Percentiles rank a stretch among this genome's conserved stretches.
phyloP scores from a whole-genome alignment of 2,888 invertebrate genomes.

The Lacanobia oleracea region DNA sequence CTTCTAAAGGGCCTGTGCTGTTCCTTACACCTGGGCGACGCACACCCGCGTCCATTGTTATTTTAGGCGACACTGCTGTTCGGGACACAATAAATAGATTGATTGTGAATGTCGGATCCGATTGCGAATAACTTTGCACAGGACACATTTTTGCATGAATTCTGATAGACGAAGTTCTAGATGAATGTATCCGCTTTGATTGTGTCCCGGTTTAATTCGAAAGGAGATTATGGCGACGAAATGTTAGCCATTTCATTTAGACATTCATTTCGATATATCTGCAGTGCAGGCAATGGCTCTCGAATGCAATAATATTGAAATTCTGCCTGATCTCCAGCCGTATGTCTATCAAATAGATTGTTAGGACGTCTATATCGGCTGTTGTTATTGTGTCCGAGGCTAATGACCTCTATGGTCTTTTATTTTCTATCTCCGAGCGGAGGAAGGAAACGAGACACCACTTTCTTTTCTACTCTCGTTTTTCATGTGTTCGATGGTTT shows the following conservation, averaged over 20 bases:
- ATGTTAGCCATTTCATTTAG: not conserved
- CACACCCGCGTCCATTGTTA: constrained; percentile 63
- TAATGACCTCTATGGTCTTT: constrained; percentile 28
- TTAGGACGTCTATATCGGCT: constrained; percentile 16
- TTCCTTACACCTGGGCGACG: constrained; percentile 65
- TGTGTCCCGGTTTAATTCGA: not conserved
- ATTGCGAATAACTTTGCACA: constrained; percentile 24
- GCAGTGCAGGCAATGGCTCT: not conserved
- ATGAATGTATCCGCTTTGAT: constrained; percentile 16
- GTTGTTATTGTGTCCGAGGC: constrained; percentile 39
- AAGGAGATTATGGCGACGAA: constrained; percentile 6
- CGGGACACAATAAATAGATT: constrained; percentile 59
- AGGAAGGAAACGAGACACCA: constrained; percentile 27
- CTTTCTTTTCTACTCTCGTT: constrained; percentile 33
- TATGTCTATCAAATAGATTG: constrained; percentile 28
- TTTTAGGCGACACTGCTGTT: constrained; percentile 53
- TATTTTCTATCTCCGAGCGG: constrained; percentile 21
- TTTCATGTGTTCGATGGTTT: constrained; percentile 8
- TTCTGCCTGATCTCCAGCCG: constrained; percentile 11
- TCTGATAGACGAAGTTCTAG: not conserved
- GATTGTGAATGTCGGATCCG: constrained; percentile 42
- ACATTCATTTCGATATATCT: not conserved
- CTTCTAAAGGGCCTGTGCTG: constrained; percentile 34
- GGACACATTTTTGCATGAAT: constrained; percentile 28
- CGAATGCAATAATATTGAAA: not conserved